Base-by-base conservation (phyloP, 2,113 vertebrate species). In the Anarhynchus alexandrinus region DNA sequence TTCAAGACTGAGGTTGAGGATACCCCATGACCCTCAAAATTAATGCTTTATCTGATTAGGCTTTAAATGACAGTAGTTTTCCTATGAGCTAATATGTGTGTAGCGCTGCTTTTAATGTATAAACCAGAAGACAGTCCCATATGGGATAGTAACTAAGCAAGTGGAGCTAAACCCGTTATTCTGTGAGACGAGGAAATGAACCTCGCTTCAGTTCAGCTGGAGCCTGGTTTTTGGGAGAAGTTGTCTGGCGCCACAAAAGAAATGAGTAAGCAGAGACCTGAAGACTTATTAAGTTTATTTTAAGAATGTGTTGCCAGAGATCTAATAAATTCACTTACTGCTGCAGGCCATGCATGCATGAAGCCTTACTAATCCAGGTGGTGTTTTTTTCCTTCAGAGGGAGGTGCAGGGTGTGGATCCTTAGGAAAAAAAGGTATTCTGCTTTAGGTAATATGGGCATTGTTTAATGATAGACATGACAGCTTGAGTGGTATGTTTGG, bases 281-380 rank as follows among this genome's bases (percentile, higher is more conserved):
- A 82, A 96, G 96, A 98, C 96, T 93, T 93, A 93, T 96, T 95
- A 96, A 95, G 92, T 98, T 98, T 98, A 96, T 98, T 98, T 98
- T 98, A 96, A 97, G 97, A 98, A 98, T 93, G 91, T 86, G 86
- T 97, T 98, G 94, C 97, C 94, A 98, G 89, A 94, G 85, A 97
- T 95, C 95, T 98, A 97, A 96, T 98, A 98, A 96, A 97, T 97
- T 91, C 96, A 87, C 95, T 85, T 88, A 84, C 89, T 96, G 97
- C 98, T 94, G 66, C 94, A 94, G 97, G 98, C 96, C 57, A 83
- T 94, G 92, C 86, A 72, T 77, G 64, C 89, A 82, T 89, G 81
- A 91, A 96, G 54, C 85, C 86, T 88, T 88, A 89, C 82, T 96
- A 83, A 92, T 88, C 96, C 97, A 98, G 98, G 91, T 98, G 97